phyloP scores from a whole-genome alignment of 2,797 vertebrate species.

The Petrocephalus sullivani region DNA sequence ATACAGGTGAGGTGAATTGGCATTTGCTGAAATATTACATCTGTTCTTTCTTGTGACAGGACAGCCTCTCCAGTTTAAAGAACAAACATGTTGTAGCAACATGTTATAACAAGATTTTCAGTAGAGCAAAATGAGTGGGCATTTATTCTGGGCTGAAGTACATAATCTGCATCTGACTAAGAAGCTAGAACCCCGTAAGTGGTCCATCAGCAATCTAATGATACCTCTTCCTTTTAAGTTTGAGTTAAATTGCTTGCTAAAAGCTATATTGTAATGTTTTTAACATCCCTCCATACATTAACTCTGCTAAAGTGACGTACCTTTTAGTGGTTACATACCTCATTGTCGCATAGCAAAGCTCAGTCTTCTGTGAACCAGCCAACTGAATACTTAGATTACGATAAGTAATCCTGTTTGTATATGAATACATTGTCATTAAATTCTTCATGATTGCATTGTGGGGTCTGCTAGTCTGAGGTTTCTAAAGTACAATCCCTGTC shows the following conservation, averaged over 20 bases:
- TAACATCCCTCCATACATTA: not conserved
- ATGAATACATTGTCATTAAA: not conserved
- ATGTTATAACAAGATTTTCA: not conserved
- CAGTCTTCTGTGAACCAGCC: not conserved
- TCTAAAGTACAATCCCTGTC: not conserved
- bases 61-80: not conserved
- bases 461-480: not conserved
- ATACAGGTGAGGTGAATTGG: not conserved
- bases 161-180: not conserved
- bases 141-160: not conserved
- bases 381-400: not conserved
- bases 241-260: not conserved
- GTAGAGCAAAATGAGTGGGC: not conserved
- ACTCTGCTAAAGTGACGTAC: not conserved
- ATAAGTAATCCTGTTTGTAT: not conserved
- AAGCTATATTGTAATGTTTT: not conserved
- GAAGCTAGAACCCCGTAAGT: not conserved
- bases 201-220: not conserved
- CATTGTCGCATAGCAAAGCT: not conserved
- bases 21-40: not conserved
- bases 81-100: not conserved
- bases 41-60: not conserved
- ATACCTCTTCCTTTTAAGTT: not conserved
- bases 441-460: not conserved
- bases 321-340: not conserved